Evolutionary conservation across 2,113 vertebrate species (phyloP).

Genomic region (Willisornis vidua): DNA sequence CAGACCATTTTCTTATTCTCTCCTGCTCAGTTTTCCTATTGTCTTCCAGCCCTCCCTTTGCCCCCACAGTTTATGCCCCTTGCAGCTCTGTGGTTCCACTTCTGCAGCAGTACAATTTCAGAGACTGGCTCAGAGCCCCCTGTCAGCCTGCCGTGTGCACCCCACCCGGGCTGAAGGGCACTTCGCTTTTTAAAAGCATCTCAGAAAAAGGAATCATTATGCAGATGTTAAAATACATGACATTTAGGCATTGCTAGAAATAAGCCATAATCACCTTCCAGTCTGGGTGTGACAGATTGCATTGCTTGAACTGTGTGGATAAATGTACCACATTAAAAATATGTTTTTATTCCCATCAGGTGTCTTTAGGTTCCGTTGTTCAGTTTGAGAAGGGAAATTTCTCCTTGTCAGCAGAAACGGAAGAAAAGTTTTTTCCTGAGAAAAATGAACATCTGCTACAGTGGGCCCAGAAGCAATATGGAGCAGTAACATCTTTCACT

Average conservation of each 20-base stretch:
- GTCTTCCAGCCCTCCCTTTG: not conserved
- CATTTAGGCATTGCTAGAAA: not conserved
- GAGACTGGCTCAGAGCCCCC: not conserved
- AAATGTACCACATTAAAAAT: not conserved
- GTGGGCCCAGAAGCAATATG: slow-evolving; percentile 89
- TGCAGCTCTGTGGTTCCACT: not conserved
- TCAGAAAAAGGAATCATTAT: not conserved
- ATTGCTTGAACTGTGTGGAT: not conserved
- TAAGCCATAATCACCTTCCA: not conserved
- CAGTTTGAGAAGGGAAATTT: slow-evolving; percentile 83
- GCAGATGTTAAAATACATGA: not conserved
- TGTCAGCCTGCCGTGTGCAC: not conserved
- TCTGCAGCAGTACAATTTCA: not conserved
- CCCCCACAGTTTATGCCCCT: not conserved
- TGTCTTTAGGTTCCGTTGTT: slow-evolving; percentile 85
- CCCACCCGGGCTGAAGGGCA: not conserved
- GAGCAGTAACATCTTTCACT: slow-evolving; percentile 94
- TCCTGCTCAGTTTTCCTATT: not conserved
- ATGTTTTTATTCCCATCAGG: slow-evolving; percentile 75
- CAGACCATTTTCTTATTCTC: not conserved
- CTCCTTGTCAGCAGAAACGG: slow-evolving; percentile 78
- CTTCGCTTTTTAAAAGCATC: not conserved
- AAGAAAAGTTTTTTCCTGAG: slow-evolving; percentile 81
- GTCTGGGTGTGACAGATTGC: not conserved
- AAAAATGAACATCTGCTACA: slow-evolving; percentile 88